phyloP scores from a whole-genome alignment of 2,113 vertebrate genomes.

The Oceanites oceanicus region DNA sequence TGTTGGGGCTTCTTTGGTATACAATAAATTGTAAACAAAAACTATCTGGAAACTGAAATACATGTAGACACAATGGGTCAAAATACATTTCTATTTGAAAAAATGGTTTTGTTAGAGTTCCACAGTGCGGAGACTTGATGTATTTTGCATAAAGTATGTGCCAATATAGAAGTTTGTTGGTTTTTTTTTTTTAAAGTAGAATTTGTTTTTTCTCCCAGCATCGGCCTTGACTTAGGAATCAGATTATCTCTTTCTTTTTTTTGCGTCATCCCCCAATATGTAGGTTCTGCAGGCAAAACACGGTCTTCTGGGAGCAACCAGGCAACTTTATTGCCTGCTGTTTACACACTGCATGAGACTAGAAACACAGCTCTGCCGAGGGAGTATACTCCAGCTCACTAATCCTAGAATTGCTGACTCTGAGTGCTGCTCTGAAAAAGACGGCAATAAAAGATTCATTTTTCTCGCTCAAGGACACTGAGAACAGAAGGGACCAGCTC shows the following conservation, averaged over 20 bases:
- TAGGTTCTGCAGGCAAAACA: not conserved
- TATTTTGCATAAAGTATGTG: not conserved
- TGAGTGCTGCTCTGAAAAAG: not conserved
- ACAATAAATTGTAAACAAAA: not conserved
- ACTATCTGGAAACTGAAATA: not conserved
- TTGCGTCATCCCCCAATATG: not conserved
- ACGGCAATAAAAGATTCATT: constrained; percentile 4
- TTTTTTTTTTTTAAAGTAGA: not conserved
- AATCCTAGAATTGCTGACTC: constrained; percentile 47
- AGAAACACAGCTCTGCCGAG: not conserved
- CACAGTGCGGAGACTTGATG: not conserved
- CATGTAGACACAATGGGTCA: not conserved
- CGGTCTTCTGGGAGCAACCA: not conserved
- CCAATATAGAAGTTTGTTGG: not conserved
- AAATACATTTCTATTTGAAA: not conserved
- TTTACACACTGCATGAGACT: not conserved
- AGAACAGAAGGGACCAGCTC: constrained; percentile 30
- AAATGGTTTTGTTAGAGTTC: not conserved
- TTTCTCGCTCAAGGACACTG: not conserved
- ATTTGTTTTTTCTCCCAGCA: not conserved
- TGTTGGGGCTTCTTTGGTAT: not conserved
- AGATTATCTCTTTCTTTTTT: not conserved
- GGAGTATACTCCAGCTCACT: constrained; percentile 17
- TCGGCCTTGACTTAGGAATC: not conserved
- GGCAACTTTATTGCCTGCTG: not conserved